Evolutionary conservation across 1,140 invertebrate species (phyloP).

Genomic region (Drosophila melanogaster): DNA sequence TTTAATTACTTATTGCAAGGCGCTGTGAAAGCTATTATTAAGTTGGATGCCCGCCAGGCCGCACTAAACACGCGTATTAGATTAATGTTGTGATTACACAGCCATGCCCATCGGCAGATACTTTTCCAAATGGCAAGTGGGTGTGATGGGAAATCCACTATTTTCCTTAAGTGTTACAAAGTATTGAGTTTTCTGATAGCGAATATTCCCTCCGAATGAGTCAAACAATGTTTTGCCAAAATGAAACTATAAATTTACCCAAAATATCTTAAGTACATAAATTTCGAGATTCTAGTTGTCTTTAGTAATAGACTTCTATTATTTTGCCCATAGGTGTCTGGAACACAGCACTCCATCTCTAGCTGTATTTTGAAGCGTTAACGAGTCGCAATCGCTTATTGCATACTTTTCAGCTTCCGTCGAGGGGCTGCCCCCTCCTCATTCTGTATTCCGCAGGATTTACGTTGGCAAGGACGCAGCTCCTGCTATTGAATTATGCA

Average conservation of each 20-base stretch:
- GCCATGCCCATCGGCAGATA: neutral
- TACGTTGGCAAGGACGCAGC: conserved; percentile 10
- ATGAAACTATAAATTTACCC: too few species aligned
- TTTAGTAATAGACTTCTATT: neutral
- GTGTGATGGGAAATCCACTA: too few species aligned
- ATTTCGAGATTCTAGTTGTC: neutral
- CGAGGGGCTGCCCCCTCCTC: conserved; percentile 1
- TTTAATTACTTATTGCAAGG: conserved; percentile 67
- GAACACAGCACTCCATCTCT: neutral
- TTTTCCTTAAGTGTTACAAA: too few species aligned
- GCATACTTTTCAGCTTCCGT: conserved; percentile 47
- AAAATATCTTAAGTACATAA: too few species aligned
- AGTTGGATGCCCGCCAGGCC: conserved; percentile 50
- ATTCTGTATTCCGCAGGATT: conserved; percentile 10
- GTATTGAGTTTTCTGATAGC: too few species aligned
- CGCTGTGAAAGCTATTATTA: conserved; percentile 65
- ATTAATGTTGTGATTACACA: conserved; percentile 72
- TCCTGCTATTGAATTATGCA: conserved; percentile 71
- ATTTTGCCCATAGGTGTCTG: neutral
- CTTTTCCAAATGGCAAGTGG: neutral
- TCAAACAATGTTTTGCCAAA: too few species aligned
- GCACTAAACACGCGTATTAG: conserved; percentile 65
- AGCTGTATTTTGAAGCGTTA: conserved; percentile 50
- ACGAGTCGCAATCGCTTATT: conserved; percentile 64
- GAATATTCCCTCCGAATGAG: too few species aligned